Evolutionary conservation across 2,888 invertebrate species (phyloP).

Genomic region (Rutpela maculata): DNA sequence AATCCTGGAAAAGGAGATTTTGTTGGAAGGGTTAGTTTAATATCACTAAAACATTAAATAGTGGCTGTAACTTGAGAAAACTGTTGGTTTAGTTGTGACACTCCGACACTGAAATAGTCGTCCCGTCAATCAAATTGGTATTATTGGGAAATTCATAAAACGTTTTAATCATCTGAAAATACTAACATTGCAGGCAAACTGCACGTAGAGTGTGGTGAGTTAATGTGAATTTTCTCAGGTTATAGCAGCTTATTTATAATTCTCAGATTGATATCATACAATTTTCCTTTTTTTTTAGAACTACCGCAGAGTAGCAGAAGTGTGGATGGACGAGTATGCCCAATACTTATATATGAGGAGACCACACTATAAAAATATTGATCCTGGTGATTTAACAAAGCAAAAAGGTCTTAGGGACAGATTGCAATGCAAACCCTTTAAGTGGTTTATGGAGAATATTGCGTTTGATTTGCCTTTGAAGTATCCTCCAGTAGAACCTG

Average conservation of each 20-base stretch:
- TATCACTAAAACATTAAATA: not conserved
- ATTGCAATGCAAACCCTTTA: conserved; percentile 92
- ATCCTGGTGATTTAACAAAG: conserved; percentile 87
- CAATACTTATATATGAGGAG: conserved; percentile 87
- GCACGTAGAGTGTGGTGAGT: no score
- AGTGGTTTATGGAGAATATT: conserved; percentile 95
- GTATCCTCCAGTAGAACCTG: conserved; percentile 93
- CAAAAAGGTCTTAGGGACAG: conserved; percentile 85
- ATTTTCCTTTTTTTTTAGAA: conserved; percentile 77
- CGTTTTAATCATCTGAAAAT: no score
- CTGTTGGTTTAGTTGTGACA: no score
- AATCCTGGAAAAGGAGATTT: conserved; percentile 95
- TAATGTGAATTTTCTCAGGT: no score
- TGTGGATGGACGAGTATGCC: conserved; percentile 99
- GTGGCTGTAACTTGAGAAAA: no score
- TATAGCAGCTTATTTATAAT: no score
- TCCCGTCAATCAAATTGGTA: no score
- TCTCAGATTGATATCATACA: not conserved
- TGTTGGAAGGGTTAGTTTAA: conserved; percentile 79
- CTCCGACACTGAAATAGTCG: no score
- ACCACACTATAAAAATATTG: conserved; percentile 84
- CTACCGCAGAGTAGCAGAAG: conserved; percentile 93
- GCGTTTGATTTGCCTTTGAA: conserved; percentile 92
- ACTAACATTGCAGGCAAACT: no score
- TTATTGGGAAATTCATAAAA: no score